Evolutionary conservation across 2,888 invertebrate species (phyloP), one percentile per base, ranked within the genome.

Genomic region (Brenthis ino): DNA sequence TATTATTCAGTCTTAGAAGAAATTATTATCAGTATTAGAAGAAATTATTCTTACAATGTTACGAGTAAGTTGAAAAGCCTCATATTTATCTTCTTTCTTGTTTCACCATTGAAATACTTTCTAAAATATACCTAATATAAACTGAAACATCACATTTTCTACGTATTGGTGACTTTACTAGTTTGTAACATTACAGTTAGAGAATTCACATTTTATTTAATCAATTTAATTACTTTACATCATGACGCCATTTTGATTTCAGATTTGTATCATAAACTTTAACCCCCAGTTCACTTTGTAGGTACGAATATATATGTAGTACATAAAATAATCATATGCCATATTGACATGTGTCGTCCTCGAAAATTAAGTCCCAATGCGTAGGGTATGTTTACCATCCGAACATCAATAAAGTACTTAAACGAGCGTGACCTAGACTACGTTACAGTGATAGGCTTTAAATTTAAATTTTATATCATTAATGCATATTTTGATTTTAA

Each of bases 291-390:
- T 85, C 84, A 83, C 83, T 85, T 85, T 86, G 84, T 83, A 83
- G 88, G 87, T 89, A 89, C 85, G 11, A 20, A 20, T 20, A 20
- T 20, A 20, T 20, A 20, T 20, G 20, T 20, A 20, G 20, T 43
- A 43, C 37, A 43, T 43, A 37, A 37, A 37, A 89, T 91, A 91
- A 86, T 81, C 63, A 85, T 76, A 77, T 86, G 88, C 87, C 86
- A 85, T 80, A 87, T 80, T 89, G 91, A 90, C 87, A 88, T 89
- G 85, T 89, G 90, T 87, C 86, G 82, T 80, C 82, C 82, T 77
- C 80, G 83, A 86, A 87, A 89, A 91, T 91, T 85, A 88, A 89
- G 84, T 86, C 86, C 83, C 80, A 77, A 77, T 80, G 81, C 75
- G 77, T 78, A 80, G 85, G 81, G 77, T 69, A 68, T 80, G 77